Percentiles rank a stretch among this genome's conserved stretches.
Evolutionary conservation across 2,113 vertebrate species (phyloP).

Genomic region (Nothobranchius kuhntae): DNA sequence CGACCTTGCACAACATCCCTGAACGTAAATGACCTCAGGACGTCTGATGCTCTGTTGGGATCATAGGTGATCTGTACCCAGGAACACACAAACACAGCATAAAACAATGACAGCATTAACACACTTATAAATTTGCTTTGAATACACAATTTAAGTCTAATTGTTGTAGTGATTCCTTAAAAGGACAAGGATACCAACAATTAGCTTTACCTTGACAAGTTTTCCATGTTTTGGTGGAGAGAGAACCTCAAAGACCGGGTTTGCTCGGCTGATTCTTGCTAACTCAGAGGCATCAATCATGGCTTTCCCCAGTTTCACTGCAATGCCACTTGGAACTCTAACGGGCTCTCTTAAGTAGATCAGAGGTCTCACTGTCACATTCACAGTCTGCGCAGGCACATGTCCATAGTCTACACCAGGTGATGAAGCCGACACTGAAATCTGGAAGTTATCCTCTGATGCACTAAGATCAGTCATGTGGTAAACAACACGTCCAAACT

Average conservation of each 20-base stretch:
- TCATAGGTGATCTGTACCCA: conserved; percentile 65
- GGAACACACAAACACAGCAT: conserved; percentile 15
- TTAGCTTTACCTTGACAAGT: conserved; percentile 74
- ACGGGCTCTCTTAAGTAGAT: conserved; percentile 71
- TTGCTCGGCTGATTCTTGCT: conserved; percentile 80
- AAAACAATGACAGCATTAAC: neutral
- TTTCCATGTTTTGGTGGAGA: conserved; percentile 81
- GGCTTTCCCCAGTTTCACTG: conserved; percentile 78
- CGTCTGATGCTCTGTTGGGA: conserved; percentile 56
- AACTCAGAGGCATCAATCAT: conserved; percentile 88
- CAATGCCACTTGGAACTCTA: conserved; percentile 76
- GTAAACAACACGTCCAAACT: conserved; percentile 78
- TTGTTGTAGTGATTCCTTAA: neutral
- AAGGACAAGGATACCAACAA: neutral
- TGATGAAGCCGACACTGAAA: conserved; percentile 78
- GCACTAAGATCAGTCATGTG: conserved; percentile 83
- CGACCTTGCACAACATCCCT: conserved; percentile 83
- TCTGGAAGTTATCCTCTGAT: conserved; percentile 80
- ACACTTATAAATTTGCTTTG: too few relatives aligned
- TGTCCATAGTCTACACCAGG: conserved; percentile 70
- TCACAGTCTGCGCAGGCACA: conserved; percentile 79
- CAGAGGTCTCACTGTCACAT: conserved; percentile 80
- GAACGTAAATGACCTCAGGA: conserved; percentile 80
- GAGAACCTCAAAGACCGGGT: conserved; percentile 84
- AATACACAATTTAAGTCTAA: neutral